Base-by-base conservation (phyloP, 2,797 vertebrate species). In the Loriculus beryllinus region DNA sequence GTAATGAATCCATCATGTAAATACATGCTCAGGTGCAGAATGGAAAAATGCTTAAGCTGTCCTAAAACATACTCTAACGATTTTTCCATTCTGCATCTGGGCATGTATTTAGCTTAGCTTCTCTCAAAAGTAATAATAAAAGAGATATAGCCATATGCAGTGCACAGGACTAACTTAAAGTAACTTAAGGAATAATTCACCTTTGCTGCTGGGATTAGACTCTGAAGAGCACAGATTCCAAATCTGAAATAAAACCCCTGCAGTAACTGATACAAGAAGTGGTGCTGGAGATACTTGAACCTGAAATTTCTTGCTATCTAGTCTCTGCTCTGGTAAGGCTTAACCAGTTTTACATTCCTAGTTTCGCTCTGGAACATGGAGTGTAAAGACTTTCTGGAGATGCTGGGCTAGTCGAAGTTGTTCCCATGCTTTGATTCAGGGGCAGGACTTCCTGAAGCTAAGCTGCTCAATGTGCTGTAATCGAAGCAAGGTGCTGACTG, bases 1-100 rank as follows among this genome's bases (percentile, higher is more conserved):
- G 82, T 81, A 89, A 96, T 89, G 90, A 92, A 95, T 90, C 88
- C 70, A 65, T 65, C 95, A 79, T 74, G 81, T 83, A 90, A 93
- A 80, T 52, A 63, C 48, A 49, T 42, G 37, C 72, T 95, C 82
- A 63, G 82, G 86, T 95, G 88, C 91, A 77, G 91, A 80, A 76
- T 22, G 16, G 42, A 72, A 86, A 96, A 57, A 75, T 94, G 69
- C 39, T 51, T 10, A n/a, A 15, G 54, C n/a, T 57, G 35, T 23
- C 14, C 54, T 35, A 35, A 57, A 57, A 35, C 33, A 57, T 57
- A 35, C 54, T 33, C 14, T 35, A 25, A 35, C 3, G n/a, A 16
- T 57, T 35, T 23, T 56, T 25, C n/a, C n/a, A 25, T 57, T 57
- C n/a, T 25, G n/a, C 54, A 57, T 22, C 54, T 57, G 54, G 22